Evolutionary conservation across 2,888 invertebrate species (phyloP), one percentile per base, ranked within the genome.

Genomic region (Drosophila hamatofila): DNA sequence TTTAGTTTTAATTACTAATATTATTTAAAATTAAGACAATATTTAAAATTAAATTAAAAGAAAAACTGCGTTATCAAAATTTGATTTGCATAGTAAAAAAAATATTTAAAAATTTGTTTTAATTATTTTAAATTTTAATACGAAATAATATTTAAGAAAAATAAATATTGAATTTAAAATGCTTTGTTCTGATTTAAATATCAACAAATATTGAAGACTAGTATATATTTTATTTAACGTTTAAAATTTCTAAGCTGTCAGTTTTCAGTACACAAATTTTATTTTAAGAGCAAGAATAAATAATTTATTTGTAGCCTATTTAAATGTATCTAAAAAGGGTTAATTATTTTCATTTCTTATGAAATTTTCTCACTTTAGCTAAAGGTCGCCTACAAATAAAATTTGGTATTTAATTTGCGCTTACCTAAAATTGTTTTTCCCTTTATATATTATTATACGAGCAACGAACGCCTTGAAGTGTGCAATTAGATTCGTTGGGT

Each of bases 401-500:
- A 48, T 18, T 64, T 42, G 33, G n/a, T 30, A 42, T 60, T 25
- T n/a, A 21, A 52, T 37, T 52, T 35, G 9, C 21, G 18, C 35
- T 54, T 54, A 18, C n/a, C 12, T 5, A n/a, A 23, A 30, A 37
- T 48, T 18, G 16, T 11, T 48, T 5, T 61, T 30, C n/a, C 52
- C 16, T 27, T 27, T 11, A 35, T 11, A 35, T 23, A 51, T 30
- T 30, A 30, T 60, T 41, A 42, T n/a, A 21, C 33, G 18, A 30
- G 18, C 14, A 30, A 49, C 14, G 49, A 60, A 44, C 57, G 57
- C 69, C 58, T 64, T 52, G 30, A 73, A 64, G 63, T 68, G 66
- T 55, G 46, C 68, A 80, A 65, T 62, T 70, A 57, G 37, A 58
- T 56, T 42, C 12, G 39, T 54, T 8, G 37, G 59, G 42, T 59